Conservation (phyloP, 2,888 invertebrate species). For the Ectemnius lituratus region DNA sequence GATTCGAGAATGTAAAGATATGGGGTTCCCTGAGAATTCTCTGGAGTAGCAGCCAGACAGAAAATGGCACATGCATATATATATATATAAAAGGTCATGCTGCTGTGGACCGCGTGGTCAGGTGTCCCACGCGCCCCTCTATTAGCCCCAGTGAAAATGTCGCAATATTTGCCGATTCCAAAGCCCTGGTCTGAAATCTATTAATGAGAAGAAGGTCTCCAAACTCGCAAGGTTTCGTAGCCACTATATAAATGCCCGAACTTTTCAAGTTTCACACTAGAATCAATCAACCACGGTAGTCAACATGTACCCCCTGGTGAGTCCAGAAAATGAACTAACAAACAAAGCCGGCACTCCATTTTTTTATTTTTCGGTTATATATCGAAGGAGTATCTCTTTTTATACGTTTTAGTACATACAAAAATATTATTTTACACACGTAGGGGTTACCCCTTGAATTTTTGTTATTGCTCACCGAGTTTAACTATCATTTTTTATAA, state of each 20-base stretch:
- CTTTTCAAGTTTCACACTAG: constrained; percentile 50
- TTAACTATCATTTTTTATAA: no score
- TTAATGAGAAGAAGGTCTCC: constrained; percentile 62
- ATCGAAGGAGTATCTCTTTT: no score
- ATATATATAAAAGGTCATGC: constrained; percentile 24
- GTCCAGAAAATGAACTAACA: constrained; percentile 19
- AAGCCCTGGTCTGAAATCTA: constrained; percentile 47
- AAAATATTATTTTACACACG: no score
- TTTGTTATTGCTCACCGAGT: no score
- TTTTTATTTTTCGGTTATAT: no score
- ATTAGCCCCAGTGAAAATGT: constrained; percentile 48
- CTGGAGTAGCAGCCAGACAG: background rate
- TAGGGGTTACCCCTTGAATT: no score
- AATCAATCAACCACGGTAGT: constrained; percentile 49
- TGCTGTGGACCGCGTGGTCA: constrained; percentile 23
- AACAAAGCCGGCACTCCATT: no score
- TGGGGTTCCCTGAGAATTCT: background rate
- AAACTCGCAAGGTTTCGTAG: constrained; percentile 59
- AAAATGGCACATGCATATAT: constrained; percentile 14
- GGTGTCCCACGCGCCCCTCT: constrained; percentile 31
- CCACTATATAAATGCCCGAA: constrained; percentile 61
- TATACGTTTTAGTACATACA: no score
- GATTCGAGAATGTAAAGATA: background rate
- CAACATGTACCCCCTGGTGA: constrained; percentile 64
- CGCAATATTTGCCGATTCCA: constrained; percentile 50